Evolutionary conservation across 2,797 vertebrate genomes (phyloP).

Genomic region (Nasua narica): DNA sequence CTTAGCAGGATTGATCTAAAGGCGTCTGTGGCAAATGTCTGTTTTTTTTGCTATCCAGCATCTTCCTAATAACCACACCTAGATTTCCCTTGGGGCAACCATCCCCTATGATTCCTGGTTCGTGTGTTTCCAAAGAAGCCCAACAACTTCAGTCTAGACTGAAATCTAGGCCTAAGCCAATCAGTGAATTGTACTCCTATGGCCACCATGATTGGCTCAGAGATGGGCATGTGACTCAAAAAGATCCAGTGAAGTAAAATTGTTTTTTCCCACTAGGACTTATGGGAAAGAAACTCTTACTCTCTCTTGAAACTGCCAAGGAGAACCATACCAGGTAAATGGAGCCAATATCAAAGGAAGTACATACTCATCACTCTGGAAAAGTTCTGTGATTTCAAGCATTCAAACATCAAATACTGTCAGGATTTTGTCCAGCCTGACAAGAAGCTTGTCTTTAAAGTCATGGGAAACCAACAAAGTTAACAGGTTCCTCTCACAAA

Average conservation of each 20-base stretch:
- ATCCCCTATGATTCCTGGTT: not conserved
- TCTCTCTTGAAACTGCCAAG: not conserved
- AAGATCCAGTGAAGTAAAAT: not conserved
- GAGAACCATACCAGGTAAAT: not conserved
- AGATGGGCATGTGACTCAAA: constrained; percentile 6
- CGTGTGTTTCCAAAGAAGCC: not conserved
- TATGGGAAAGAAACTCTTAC: not conserved
- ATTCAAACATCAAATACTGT: not conserved
- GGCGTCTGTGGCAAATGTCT: not conserved
- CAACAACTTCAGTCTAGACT: not conserved
- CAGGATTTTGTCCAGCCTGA: not conserved
- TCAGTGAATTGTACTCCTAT: not conserved
- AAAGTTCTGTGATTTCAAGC: not conserved
- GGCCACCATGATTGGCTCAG: not conserved
- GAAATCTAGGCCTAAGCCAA: not conserved
- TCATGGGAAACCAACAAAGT: not conserved
- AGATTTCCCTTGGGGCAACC: not conserved
- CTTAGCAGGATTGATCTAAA: not conserved
- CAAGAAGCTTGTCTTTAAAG: constrained; percentile 23
- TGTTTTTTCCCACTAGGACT: not conserved
- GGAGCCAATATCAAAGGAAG: not conserved
- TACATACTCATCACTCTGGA: not conserved
- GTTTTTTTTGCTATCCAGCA: not conserved
- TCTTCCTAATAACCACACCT: not conserved
- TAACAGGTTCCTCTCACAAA: constrained; percentile 3